Evolutionary conservation across 2,113 vertebrate genomes (phyloP).

Genomic region (Benitochromis conjunctus): DNA sequence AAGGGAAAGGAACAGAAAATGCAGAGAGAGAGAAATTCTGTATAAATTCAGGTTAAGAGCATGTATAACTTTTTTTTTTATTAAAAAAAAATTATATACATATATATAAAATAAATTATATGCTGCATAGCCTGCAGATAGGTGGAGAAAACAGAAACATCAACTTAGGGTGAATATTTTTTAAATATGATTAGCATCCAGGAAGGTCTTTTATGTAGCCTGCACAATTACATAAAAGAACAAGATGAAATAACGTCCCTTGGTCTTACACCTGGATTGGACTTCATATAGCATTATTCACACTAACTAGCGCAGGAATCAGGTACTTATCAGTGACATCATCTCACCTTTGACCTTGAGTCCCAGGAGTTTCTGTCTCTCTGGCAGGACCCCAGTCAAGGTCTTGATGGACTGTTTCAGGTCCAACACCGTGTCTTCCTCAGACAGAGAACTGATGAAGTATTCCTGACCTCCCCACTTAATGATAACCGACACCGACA

Average conservation of each 20-base stretch:
- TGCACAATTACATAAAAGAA: not conserved
- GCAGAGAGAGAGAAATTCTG: fast-evolving
- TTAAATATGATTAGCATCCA: not conserved
- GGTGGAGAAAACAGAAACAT: not conserved
- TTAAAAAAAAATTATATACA: not conserved
- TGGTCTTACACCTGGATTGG: not conserved
- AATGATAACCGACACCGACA: slow-evolving; percentile 97
- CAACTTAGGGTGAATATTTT: not conserved
- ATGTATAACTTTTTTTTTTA: no score
- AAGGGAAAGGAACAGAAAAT: not conserved
- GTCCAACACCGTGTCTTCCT: slow-evolving; percentile 95
- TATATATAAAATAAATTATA: not conserved
- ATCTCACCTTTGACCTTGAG: slow-evolving; percentile 93
- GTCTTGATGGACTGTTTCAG: slow-evolving; percentile 96
- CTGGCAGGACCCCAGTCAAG: slow-evolving; percentile 93
- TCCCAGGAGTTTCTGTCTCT: slow-evolving; percentile 93
- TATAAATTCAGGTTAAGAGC: not conserved
- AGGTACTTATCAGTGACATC: not conserved
- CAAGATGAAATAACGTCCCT: not conserved
- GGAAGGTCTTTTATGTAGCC: not conserved
- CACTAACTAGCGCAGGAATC: not conserved
- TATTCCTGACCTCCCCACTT: slow-evolving; percentile 99
- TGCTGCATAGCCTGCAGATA: not conserved
- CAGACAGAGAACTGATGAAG: slow-evolving; percentile 90
- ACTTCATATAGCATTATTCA: not conserved